Percentiles rank a stretch among this genome's conserved stretches.
phyloP scores from a whole-genome alignment of 2,113 vertebrate genomes.

The Nannospalax galili region DNA sequence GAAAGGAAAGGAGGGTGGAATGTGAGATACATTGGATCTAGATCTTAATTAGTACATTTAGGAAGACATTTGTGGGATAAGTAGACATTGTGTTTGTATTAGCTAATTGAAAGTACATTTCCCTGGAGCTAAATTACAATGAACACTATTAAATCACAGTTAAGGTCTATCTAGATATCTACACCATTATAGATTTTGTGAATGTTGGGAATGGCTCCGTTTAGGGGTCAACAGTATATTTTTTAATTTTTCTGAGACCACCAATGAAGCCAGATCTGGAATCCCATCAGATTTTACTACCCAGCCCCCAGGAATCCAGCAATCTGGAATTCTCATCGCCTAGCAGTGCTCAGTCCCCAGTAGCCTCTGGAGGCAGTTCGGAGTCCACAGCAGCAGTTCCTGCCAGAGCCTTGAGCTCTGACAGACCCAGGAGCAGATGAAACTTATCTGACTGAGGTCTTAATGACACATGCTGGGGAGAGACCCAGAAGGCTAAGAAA shows the following conservation, averaged over 20 bases:
- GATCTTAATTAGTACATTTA: slow-evolving; percentile 71
- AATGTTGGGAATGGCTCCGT: neutral
- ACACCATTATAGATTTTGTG: slow-evolving; percentile 53
- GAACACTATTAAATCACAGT: slow-evolving; percentile 83
- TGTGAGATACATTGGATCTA: slow-evolving; percentile 55
- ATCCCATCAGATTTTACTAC: neutral
- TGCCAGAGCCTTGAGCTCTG: neutral
- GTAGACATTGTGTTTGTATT: slow-evolving; percentile 79
- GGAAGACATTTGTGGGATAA: slow-evolving; percentile 78
- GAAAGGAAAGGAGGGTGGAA: neutral
- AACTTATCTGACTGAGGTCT: neutral
- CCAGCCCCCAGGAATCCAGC: neutral
- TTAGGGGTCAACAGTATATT: slow-evolving; percentile 16
- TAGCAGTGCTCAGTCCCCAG: neutral
- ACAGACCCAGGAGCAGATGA: neutral
- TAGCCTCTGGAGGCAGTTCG: neutral
- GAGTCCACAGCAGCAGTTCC: neutral
- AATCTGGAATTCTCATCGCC: neutral
- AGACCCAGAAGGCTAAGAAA: neutral
- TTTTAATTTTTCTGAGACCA: slow-evolving; percentile 20
- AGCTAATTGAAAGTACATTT: slow-evolving; percentile 83
- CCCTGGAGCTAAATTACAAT: slow-evolving; percentile 80
- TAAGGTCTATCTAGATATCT: slow-evolving; percentile 80
- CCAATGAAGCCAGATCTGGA: neutral
- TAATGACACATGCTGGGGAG: neutral